phyloP scores from a whole-genome alignment of 2,113 vertebrate genomes.

The Scophthalmus maximus region DNA sequence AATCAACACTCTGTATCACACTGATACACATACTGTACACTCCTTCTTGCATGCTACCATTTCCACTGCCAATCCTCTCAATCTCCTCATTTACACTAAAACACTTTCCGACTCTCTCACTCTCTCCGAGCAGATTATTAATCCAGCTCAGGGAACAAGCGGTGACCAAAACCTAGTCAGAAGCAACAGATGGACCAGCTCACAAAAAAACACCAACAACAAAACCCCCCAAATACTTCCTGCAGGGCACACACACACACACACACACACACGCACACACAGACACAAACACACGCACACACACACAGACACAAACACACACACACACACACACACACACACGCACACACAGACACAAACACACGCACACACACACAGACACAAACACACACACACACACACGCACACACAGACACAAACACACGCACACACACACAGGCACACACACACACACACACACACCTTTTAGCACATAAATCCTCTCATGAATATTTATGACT shows the following conservation, averaged over 20 bases:
- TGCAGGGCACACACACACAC: slow-evolving; percentile 1
- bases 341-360: not conserved
- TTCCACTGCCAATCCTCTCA: slow-evolving; percentile 51
- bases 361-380: not conserved
- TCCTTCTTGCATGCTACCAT: slow-evolving; percentile 43
- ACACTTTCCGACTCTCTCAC: slow-evolving; percentile 27
- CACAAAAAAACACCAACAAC: slow-evolving; percentile 36
- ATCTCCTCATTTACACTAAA: slow-evolving; percentile 36
- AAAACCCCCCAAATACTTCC: slow-evolving; percentile 19
- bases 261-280: not conserved
- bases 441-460: too few relatives aligned
- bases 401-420: too few relatives aligned
- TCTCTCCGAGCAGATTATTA: slow-evolving; percentile 53
- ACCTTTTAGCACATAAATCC: too few relatives aligned
- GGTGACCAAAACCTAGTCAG: slow-evolving; percentile 62
- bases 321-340: not conserved
- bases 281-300: slow-evolving; percentile 4
- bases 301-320: slow-evolving; percentile 7
- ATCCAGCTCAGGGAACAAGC: slow-evolving; percentile 61
- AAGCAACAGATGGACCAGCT: slow-evolving; percentile 67
- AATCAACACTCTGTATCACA: not conserved
- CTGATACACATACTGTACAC: slow-evolving; percentile 23
- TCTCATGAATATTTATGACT: too few relatives aligned
- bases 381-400: too few relatives aligned
- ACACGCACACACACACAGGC: too few relatives aligned